phyloP scores from a whole-genome alignment of 2,888 invertebrate genomes.

The Leistus spinibarbis region DNA sequence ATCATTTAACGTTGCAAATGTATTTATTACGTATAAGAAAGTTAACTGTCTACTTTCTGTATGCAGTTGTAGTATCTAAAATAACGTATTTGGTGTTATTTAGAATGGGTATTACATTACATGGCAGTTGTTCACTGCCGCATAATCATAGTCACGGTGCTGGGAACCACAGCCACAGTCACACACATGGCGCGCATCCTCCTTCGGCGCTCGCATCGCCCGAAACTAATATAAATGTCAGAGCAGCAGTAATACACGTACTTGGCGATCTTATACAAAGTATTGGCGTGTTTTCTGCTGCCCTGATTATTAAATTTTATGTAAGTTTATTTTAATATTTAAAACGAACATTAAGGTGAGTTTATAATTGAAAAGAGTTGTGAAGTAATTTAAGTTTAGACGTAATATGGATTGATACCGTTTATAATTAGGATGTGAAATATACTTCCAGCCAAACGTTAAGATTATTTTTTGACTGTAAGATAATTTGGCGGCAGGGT shows the following conservation, averaged over 20 bases:
- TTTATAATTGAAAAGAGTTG: no score
- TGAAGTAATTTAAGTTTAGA: no score
- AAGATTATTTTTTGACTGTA: no score
- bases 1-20: no score
- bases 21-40: background rate
- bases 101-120: slow-evolving; percentile 80
- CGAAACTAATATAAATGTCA: slow-evolving; percentile 72
- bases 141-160: slow-evolving; percentile 54
- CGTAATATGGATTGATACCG: no score
- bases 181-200: slow-evolving; percentile 42
- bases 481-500: no score
- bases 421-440: no score
- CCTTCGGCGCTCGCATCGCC: slow-evolving; percentile 37
- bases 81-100: background rate
- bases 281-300: slow-evolving; percentile 83
- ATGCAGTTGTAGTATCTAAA: background rate
- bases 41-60: background rate
- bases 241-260: slow-evolving; percentile 89
- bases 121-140: slow-evolving; percentile 67
- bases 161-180: slow-evolving; percentile 45
- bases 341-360: no score
- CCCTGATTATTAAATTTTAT: slow-evolving; percentile 80
- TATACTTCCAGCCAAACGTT: no score
- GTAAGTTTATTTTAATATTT: slow-evolving; percentile 60
- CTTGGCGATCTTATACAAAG: slow-evolving; percentile 89